Base-by-base conservation (phyloP, 1,140 invertebrate species). In the Rhagoletis pomonella region DNA sequence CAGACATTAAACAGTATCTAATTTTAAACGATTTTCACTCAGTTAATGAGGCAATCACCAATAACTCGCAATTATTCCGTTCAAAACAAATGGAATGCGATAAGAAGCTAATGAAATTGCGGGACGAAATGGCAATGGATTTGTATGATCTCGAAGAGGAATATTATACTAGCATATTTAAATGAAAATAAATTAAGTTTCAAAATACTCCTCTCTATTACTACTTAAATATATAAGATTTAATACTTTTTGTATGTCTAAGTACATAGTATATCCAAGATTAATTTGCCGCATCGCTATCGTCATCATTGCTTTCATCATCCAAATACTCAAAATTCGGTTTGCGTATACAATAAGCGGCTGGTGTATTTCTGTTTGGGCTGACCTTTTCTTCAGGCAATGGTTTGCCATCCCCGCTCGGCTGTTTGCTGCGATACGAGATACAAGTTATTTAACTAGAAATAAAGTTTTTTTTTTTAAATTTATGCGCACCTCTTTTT, bases 21-120 rank as follows among this genome's bases (percentile, higher is more conserved):
- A 99, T 99, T 89, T 94, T 99, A 12, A 99, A 99, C 94, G 98
- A 99, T 93, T 99, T 99, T 91, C 97, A 98, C 55, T 98, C 98
- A 0, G 97, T 99, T 0, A 99, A 99, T 94, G 98, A 99, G 92
- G 97, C 98, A 1, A 99, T 99, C 88, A 96, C 96, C 12, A 96
- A 97, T 90, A 99, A 98, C 90, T 98, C 97, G 4, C 97, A 97
- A 92, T 91, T 98, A 39, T 98, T 98, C 91, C 95, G 97, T 87
- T 96, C 96, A 0, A 97, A 97, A 91, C 97, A 99, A 94, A 96
- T 96, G 47, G 97, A 98, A 90, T 97, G 97, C 94, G 98, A 99
- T 94, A 97, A 97, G 90, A 99, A 99, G 94, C 93, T 99, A 17
- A 97, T 98, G 95, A 96, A 96, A 50, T 92, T 99, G 29, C 92